Percentiles rank a stretch among this genome's conserved stretches.
Conservation (phyloP, 2,888 invertebrate species). For the Tachina lurida region DNA sequence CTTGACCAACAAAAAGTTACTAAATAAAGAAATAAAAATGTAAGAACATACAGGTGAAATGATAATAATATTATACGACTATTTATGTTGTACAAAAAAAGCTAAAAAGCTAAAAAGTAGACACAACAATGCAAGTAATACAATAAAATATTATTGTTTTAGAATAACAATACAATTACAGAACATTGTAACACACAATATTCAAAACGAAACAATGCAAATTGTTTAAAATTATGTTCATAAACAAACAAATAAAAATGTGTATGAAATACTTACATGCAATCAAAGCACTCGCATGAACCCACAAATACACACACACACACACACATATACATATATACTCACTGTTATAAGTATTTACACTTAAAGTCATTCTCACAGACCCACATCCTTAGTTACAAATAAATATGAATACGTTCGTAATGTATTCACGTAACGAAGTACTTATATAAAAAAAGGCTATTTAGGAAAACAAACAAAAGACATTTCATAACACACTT, state of each 20-base stretch:
- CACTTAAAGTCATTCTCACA: conserved; percentile 2
- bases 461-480: conserved; percentile 62
- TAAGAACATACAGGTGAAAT: conserved; percentile 68
- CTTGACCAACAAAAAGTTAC: conserved; percentile 62
- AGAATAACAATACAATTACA: conserved; percentile 64
- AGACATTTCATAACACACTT: conserved; percentile 34
- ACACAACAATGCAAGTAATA: conserved; percentile 43
- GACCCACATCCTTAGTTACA: conserved; percentile 26
- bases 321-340: background rate
- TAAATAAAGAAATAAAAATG: conserved; percentile 10
- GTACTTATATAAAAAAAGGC: conserved; percentile 30
- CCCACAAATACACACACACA: conserved; percentile 6
- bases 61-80: conserved; percentile 52
- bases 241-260: conserved; percentile 61
- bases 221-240: conserved; percentile 68
- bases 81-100: conserved; percentile 31
- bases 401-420: conserved; percentile 50
- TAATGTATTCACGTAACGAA: conserved; percentile 30
- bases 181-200: conserved; percentile 37
- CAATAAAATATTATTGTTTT: conserved; percentile 73
- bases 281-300: background rate
- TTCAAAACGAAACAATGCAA: conserved; percentile 61
- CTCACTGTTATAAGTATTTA: no score
- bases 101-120: conserved; percentile 30
- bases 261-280: conserved; percentile 19